phyloP scores from a whole-genome alignment of 2,888 invertebrate genomes.

The Malachius bipustulatus region DNA sequence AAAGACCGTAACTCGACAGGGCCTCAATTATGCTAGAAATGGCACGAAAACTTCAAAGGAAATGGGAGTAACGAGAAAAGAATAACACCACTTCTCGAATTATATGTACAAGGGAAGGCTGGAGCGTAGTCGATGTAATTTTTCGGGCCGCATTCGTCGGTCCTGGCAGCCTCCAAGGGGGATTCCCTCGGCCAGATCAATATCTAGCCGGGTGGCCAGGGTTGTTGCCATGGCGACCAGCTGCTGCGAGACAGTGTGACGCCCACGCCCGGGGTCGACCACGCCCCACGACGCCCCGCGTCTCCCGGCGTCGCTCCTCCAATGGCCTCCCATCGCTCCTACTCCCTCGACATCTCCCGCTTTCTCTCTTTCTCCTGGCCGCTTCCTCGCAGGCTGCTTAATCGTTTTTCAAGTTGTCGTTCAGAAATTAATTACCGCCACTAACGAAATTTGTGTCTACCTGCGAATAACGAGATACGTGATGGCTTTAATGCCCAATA shows the following conservation, averaged over 20 bases:
- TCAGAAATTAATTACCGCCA: slow-evolving; percentile 34
- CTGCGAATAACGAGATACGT: slow-evolving; percentile 18
- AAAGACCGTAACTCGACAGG: too few species aligned
- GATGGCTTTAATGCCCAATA: slow-evolving; percentile 13
- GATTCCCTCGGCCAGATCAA: slow-evolving; percentile 36
- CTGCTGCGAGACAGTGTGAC: slow-evolving; percentile 51
- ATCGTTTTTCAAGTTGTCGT: slow-evolving; percentile 35
- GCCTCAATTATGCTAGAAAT: background rate
- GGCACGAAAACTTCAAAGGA: slow-evolving; percentile 25
- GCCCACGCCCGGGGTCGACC: slow-evolving; percentile 42
- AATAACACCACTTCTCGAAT: slow-evolving; percentile 27
- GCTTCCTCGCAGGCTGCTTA: slow-evolving; percentile 15
- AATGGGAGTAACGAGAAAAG: slow-evolving; percentile 27
- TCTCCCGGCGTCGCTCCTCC: slow-evolving; percentile 15
- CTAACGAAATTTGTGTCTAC: slow-evolving; percentile 28
- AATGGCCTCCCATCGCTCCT: background rate
- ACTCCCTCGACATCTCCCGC: slow-evolving; percentile 13
- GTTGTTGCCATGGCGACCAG: slow-evolving; percentile 47
- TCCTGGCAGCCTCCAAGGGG: slow-evolving; percentile 15
- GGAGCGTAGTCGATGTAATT: slow-evolving; percentile 30
- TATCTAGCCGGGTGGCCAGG: slow-evolving; percentile 33
- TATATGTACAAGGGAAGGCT: slow-evolving; percentile 28
- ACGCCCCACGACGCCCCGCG: slow-evolving; percentile 19
- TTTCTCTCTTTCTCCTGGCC: slow-evolving; percentile 10
- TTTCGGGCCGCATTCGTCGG: slow-evolving; percentile 19